These are phyloP conservation scores for Bubalus kerabau DNA, from an alignment of 2,113 vertebrate genomes.

Conservation along the genomic window DNA sequence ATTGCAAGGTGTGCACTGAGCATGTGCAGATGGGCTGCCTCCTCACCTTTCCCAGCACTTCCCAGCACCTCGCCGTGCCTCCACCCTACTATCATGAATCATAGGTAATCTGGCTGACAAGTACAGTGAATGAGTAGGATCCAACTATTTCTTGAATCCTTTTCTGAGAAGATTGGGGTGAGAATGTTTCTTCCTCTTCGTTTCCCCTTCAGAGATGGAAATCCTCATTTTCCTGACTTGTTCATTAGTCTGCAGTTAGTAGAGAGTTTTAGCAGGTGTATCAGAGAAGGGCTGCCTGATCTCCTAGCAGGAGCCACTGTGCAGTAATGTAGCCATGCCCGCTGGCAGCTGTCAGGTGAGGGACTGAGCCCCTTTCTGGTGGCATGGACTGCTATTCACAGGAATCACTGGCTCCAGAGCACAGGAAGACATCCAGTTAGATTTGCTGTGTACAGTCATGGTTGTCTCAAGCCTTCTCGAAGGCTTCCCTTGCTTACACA, in stretches of 20 bases:
- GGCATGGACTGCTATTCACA: not conserved
- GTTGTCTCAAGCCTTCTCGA: not conserved
- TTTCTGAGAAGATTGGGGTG: not conserved
- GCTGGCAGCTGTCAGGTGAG: not conserved
- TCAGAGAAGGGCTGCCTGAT: not conserved
- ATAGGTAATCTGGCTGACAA: not conserved
- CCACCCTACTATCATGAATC: not conserved
- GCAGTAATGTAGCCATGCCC: accelerated
- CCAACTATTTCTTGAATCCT: not conserved
- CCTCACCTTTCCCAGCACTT: not conserved
- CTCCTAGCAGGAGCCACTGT: not conserved
- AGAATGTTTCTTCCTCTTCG: not conserved
- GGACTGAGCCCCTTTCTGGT: not conserved
- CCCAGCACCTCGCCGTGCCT: not conserved
- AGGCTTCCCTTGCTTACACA: not conserved
- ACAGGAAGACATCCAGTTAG: not conserved
- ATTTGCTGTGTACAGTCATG: not conserved
- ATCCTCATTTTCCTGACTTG: not conserved
- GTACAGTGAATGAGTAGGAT: not conserved
- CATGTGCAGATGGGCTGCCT: accelerated
- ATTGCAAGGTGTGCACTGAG: not conserved
- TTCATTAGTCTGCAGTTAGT: not conserved
- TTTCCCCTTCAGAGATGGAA: not conserved
- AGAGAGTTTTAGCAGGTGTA: not conserved
- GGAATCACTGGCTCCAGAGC: accelerated